phyloP scores from a whole-genome alignment of 2,888 invertebrate species.

The Pollenia angustigena region DNA sequence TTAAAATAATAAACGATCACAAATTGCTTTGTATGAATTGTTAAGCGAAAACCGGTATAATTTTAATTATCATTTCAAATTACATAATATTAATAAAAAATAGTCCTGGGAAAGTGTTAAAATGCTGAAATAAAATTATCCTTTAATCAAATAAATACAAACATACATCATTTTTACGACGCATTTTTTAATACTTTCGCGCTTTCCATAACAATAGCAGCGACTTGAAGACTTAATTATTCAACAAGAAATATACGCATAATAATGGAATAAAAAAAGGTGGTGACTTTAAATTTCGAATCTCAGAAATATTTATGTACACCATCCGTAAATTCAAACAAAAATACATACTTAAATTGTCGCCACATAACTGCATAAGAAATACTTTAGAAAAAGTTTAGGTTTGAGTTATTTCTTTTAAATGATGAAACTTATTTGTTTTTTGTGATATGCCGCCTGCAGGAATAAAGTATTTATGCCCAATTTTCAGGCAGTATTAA shows the following conservation, averaged over 20 bases:
- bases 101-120: constrained; percentile 54
- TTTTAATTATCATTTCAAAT: constrained; percentile 41
- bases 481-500: no score
- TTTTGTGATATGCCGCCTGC: no score
- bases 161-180: constrained; percentile 22
- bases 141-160: constrained; percentile 2
- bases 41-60: constrained; percentile 49
- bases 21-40: constrained; percentile 40
- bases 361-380: no score
- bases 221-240: constrained; percentile 1
- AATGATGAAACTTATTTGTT: no score
- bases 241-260: background rate
- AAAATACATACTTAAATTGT: background rate
- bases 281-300: constrained; percentile 4
- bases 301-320: no score
- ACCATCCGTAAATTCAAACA: no score
- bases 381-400: no score
- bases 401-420: no score
- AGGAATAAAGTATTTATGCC: no score
- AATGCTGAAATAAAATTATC: constrained; percentile 12
- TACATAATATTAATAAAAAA: background rate
- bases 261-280: constrained; percentile 13
- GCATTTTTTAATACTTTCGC: constrained; percentile 25
- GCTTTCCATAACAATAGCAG: constrained; percentile 42
- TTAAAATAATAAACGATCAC: constrained; percentile 62